Conservation (phyloP, 1,140 invertebrate genomes). For the Popillia japonica region DNA sequence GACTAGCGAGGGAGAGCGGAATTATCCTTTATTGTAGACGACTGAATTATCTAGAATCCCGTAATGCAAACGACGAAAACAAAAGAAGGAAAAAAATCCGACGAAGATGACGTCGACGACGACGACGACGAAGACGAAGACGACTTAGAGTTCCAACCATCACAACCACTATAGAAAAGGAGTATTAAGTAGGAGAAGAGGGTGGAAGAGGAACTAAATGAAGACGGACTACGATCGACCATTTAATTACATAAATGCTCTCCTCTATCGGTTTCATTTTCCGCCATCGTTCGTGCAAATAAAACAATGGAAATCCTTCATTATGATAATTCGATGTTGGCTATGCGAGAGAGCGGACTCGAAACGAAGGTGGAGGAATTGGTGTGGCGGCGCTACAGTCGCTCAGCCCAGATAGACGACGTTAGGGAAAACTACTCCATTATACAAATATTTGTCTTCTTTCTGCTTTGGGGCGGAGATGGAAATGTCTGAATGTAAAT, state of each 20-base stretch:
- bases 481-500: constrained; percentile 54
- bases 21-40: background rate
- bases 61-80: no score
- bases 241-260: constrained; percentile 28
- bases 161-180: no score
- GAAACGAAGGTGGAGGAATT: background rate
- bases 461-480: constrained; percentile 45
- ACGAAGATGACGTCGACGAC: background rate
- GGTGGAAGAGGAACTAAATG: background rate
- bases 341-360: background rate
- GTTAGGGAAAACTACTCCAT: constrained; percentile 45
- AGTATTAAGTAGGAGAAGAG: background rate
- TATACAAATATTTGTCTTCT: constrained; percentile 53
- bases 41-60: background rate
- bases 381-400: background rate
- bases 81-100: background rate
- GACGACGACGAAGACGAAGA: background rate
- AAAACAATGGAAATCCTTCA: constrained; percentile 34
- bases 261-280: constrained; percentile 28
- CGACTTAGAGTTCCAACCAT: background rate
- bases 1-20: background rate
- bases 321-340: constrained; percentile 33
- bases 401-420: background rate
- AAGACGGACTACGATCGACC: background rate
- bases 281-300: constrained; percentile 20